phyloP scores from a whole-genome alignment of 2,888 invertebrate genomes.

The Neocrepidodera transversa region DNA sequence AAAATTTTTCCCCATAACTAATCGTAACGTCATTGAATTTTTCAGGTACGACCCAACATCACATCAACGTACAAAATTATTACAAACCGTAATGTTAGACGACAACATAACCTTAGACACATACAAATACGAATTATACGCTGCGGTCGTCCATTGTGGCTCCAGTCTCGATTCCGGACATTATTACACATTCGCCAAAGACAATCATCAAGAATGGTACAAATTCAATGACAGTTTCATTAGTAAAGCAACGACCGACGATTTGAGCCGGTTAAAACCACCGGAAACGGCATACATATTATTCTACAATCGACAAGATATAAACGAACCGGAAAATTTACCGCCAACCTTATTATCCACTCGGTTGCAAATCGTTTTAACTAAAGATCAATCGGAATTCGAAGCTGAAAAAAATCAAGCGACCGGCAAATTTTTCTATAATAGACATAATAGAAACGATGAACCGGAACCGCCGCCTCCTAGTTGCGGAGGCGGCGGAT shows the following conservation, averaged over 20 bases:
- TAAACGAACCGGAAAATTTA: slow-evolving; percentile 51
- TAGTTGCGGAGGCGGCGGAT: slow-evolving; percentile 62
- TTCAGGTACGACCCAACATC: slow-evolving; percentile 71
- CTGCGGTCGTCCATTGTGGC: slow-evolving; percentile 86
- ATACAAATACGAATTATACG: slow-evolving; percentile 75
- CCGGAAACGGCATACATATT: slow-evolving; percentile 85
- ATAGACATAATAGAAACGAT: slow-evolving; percentile 59
- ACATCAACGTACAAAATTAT: slow-evolving; percentile 79
- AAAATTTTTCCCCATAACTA: no score
- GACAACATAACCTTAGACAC: slow-evolving; percentile 65
- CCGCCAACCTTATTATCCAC: slow-evolving; percentile 48
- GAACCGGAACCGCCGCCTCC: slow-evolving; percentile 63
- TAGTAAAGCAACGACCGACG: slow-evolving; percentile 65
- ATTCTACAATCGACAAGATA: slow-evolving; percentile 68
- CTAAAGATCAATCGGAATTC: slow-evolving; percentile 52
- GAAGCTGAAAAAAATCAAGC: slow-evolving; percentile 51
- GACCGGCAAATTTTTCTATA: slow-evolving; percentile 45
- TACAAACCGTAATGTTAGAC: slow-evolving; percentile 65
- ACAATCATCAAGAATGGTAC: slow-evolving; percentile 72
- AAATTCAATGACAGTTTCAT: slow-evolving; percentile 84
- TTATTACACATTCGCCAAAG: slow-evolving; percentile 83
- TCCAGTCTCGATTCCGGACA: slow-evolving; percentile 83
- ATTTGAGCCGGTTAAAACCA: slow-evolving; percentile 69
- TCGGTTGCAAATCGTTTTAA: slow-evolving; percentile 50
- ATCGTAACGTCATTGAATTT: no score